Evolutionary conservation across 2,113 vertebrate species (phyloP).

Genomic region (Numenius arquata): DNA sequence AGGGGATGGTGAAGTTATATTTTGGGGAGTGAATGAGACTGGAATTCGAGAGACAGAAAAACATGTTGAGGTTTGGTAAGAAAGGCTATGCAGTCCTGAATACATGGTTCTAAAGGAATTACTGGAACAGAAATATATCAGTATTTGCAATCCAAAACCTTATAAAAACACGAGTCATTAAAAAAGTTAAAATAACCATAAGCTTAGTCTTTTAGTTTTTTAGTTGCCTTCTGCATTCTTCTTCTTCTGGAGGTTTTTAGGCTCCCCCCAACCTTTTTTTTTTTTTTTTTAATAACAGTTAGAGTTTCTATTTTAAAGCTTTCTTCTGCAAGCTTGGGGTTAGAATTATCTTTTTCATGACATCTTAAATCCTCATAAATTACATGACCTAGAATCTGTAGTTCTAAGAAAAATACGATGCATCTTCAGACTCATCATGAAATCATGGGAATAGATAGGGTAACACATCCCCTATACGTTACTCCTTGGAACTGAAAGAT

Average conservation of each 20-base stretch:
- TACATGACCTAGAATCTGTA: not conserved
- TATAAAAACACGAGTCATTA: not conserved
- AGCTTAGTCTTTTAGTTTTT: not conserved
- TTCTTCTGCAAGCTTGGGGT: not conserved
- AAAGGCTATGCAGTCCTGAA: not conserved
- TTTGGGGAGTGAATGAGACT: not conserved
- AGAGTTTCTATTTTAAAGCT: not conserved
- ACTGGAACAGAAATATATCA: not conserved
- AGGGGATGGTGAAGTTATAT: not conserved
- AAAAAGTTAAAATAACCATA: not conserved
- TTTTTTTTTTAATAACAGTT: too few relatives aligned
- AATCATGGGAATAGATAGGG: not conserved
- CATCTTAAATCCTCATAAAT: not conserved
- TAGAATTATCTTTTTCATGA: not conserved
- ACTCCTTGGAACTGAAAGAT: not conserved
- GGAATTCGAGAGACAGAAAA: not conserved
- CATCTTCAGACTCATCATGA: not conserved
- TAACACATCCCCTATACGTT: rapidly evolving
- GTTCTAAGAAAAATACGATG: not conserved
- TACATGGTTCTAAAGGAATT: not conserved
- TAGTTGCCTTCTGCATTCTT: not conserved
- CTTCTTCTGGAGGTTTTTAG: not conserved
- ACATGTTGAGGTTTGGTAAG: not conserved
- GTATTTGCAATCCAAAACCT: not conserved
- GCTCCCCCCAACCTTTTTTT: rapidly evolving